Base-by-base conservation (phyloP, 2,797 vertebrate genomes). In the Sphenodon punctatus region DNA sequence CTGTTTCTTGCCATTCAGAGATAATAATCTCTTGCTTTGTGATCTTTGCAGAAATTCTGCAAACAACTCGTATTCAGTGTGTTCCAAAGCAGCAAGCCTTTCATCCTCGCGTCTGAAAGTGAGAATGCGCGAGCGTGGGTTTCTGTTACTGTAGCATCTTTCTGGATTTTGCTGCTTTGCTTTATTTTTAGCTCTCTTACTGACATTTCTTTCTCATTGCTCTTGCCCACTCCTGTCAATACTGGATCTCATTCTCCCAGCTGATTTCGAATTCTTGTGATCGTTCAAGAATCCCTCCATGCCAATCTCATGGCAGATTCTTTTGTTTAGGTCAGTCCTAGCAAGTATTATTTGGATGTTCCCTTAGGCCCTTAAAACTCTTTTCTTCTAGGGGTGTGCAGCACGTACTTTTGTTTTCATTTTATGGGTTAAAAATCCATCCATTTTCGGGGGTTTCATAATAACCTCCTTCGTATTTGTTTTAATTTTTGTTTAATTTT, bases 131-230 rank as follows among this genome's bases (percentile, higher is more conserved):
- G 76, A 88, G 88, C n/a, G n/a, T n/a, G 80, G 70, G 84, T 82
- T 67, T 88, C 78, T 58, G 30, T 20, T 49, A 72, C 48, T 86
- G 78, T 67, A 80, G 72, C 59, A 75, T 86, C 77, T 75, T 81
- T 70, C 51, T 65, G 45, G 79, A 71, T 69, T 85, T 80, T 67
- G 41, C 42, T 82, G 75, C 14, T 30, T 63, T 51, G 3, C 72
- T 84, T 86, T 88, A 90, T 90, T 92, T 92, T 87, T 89, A 91
- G 56, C 59, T 53, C 42, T 72, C 45, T 45, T 48, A 4, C 25
- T 43, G 15, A 25, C 16, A 65, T 78, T 45, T 75, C 86, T 91
- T 84, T 75, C 49, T 86, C 61, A 58, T 12, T 68, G 66, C 67
- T 90, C 49, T 75, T 32, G 53, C 56, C 59, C 34, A 74, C 17